A percentile compares a stretch with the other conserved stretches of the same genome.
These are phyloP conservation scores for Psittacula cyanocephala DNA, from an alignment of 2,113 vertebrate species.

Conservation along the genomic window DNA sequence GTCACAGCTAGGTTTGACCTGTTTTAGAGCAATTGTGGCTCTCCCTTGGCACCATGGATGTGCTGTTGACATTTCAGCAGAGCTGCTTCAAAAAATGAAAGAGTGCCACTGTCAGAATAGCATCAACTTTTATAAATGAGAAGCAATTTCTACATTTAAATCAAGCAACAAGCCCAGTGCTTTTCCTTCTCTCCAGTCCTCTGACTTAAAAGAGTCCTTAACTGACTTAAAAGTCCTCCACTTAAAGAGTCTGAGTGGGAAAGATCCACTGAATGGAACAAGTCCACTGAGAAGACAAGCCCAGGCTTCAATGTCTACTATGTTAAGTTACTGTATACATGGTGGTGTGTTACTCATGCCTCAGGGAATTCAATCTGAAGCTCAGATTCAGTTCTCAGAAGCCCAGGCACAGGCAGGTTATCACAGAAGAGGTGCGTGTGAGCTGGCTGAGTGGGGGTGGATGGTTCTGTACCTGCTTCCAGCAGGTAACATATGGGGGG, in stretches of 20 bases:
- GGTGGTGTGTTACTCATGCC: neutral
- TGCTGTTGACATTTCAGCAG: neutral
- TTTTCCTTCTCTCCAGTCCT: neutral
- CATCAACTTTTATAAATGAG: neutral
- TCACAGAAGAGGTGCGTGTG: neutral
- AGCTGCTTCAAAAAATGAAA: neutral
- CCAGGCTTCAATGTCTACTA: neutral
- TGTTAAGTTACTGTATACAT: neutral
- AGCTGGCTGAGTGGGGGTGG: neutral
- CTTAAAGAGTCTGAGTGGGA: neutral
- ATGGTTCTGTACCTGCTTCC: neutral
- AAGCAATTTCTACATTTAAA: neutral
- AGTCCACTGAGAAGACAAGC: neutral
- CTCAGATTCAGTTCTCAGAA: neutral
- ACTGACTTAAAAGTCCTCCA: too few relatives aligned
- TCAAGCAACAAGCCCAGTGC: neutral
- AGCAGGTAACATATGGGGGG: neutral
- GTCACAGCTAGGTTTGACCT: slow-evolving; percentile 34
- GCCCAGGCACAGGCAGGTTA: neutral
- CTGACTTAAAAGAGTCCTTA: too few relatives aligned
- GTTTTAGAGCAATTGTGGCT: neutral
- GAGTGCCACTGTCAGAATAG: neutral
- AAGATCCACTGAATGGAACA: neutral
- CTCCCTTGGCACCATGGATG: neutral
- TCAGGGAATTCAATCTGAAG: neutral